Conservation (phyloP, 2,888 invertebrate species). For the Amiota communis region DNA sequence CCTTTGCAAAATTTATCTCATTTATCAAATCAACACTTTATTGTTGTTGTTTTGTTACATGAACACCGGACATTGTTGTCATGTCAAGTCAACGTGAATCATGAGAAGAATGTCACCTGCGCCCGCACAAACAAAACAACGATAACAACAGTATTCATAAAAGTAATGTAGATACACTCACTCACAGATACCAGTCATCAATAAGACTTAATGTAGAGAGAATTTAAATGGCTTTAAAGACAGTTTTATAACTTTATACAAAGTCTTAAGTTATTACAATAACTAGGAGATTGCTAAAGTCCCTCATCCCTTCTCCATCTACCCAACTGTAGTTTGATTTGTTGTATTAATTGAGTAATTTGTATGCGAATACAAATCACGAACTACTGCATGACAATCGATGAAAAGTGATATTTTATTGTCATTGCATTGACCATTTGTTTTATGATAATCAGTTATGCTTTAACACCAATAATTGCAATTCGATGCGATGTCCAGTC, state of each 20-base stretch:
- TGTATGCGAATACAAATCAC: constrained; percentile 40
- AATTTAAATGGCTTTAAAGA: too few relatives aligned
- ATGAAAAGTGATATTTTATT: constrained; percentile 39
- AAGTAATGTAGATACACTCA: too few relatives aligned
- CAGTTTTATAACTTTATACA: too few relatives aligned
- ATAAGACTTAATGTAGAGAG: too few relatives aligned
- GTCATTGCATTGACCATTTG: constrained; percentile 36
- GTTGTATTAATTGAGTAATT: constrained; percentile 50
- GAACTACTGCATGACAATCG: background rate
- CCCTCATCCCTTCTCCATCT: too few relatives aligned
- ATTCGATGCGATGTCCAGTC: constrained; percentile 15
- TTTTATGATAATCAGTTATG: constrained; percentile 22
- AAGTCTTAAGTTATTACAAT: too few relatives aligned
- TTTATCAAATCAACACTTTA: constrained; percentile 25
- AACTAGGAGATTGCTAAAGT: too few relatives aligned
- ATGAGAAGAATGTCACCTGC: constrained; percentile 55
- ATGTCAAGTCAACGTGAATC: constrained; percentile 33
- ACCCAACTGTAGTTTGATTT: too few relatives aligned
- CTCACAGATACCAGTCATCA: too few relatives aligned
- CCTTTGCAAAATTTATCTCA: background rate
- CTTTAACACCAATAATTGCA: constrained; percentile 27
- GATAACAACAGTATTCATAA: background rate
- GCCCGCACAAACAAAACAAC: constrained; percentile 35
- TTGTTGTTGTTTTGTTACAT: background rate
- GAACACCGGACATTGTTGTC: constrained; percentile 33